These are phyloP conservation scores for Dendroctonus ponderosae DNA, from an alignment of 1,140 invertebrate genomes.

Conservation along the genomic window DNA sequence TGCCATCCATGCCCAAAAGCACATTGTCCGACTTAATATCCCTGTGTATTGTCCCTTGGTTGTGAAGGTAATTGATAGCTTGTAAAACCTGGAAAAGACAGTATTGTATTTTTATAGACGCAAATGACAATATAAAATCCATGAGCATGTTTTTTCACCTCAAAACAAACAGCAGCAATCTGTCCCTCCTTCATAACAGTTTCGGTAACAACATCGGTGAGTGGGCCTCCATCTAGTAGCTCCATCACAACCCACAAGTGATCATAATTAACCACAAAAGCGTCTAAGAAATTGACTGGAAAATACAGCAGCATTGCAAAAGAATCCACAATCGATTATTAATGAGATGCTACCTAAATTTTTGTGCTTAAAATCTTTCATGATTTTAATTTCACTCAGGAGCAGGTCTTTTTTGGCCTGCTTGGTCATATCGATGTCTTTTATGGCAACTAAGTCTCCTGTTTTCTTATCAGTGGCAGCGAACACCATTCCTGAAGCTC, in stretches of 20 bases:
- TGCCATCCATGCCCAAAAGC: constrained; percentile 92
- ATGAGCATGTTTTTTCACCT: constrained; percentile 54
- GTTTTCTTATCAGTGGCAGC: constrained; percentile 80
- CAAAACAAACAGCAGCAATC: constrained; percentile 91
- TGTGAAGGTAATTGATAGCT: constrained; percentile 89
- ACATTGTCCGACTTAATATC: constrained; percentile 98
- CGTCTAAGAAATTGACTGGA: constrained; percentile 94
- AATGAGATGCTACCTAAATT: constrained; percentile 56
- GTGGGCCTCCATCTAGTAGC: constrained; percentile 88
- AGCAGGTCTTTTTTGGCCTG: constrained; percentile 94
- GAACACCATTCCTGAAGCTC: constrained; percentile 88
- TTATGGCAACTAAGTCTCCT: constrained; percentile 84
- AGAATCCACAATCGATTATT: background rate
- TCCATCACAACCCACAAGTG: constrained; percentile 97
- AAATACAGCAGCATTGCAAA: background rate
- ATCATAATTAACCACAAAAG: constrained; percentile 81
- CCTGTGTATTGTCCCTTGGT: constrained; percentile 85
- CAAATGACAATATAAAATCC: too few species aligned
- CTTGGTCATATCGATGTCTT: constrained; percentile 92
- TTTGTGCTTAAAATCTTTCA: constrained; percentile 90
- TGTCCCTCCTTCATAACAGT: constrained; percentile 97
- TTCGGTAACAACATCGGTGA: constrained; percentile 97
- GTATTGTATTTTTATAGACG: too few species aligned
- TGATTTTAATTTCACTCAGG: constrained; percentile 91
- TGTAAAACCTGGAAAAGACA: constrained; percentile 63